Percentiles rank a stretch among this genome's conserved stretches.
Evolutionary conservation across 2,113 vertebrate genomes (phyloP).

Genomic region (Lepisosteus oculatus): DNA sequence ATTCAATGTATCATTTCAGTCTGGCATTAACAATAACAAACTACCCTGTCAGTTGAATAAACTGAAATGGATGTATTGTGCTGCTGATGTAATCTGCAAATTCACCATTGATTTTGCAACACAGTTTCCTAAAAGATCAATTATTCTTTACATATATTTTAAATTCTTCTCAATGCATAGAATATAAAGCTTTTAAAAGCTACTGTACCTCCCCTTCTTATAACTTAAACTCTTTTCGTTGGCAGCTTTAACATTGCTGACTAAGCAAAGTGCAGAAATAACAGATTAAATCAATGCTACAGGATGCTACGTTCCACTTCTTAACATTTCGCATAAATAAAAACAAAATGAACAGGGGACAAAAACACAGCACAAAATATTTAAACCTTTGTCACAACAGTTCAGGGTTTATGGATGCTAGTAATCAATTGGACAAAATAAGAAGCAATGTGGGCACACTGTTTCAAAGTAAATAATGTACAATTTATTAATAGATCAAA

Average conservation of each 20-base stretch:
- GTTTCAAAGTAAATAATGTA: too few species aligned
- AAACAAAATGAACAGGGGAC: too few species aligned
- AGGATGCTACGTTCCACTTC: too few species aligned
- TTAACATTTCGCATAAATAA: too few species aligned
- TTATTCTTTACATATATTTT: slow-evolving; percentile 5
- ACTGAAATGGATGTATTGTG: slow-evolving; percentile 39
- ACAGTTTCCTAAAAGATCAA: slow-evolving; percentile 39
- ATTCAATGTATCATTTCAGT: slow-evolving; percentile 45
- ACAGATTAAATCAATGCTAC: too few species aligned
- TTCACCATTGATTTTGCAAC: slow-evolving; percentile 39
- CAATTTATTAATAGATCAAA: too few species aligned
- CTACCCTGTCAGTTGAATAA: slow-evolving; percentile 37
- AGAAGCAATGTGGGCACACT: too few species aligned
- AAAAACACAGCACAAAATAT: too few species aligned
- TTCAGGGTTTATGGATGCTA: too few species aligned
- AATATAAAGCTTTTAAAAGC: background rate
- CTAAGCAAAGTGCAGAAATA: background rate
- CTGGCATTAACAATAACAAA: slow-evolving; percentile 46
- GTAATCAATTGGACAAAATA: too few species aligned
- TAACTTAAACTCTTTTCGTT: background rate
- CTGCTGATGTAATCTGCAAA: slow-evolving; percentile 35
- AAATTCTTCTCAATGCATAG: background rate
- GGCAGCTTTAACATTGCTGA: background rate
- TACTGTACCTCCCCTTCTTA: background rate
- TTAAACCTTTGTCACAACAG: too few species aligned